Conservation (phyloP, 2,888 invertebrate species). For the Steinernema hermaphroditum region DNA sequence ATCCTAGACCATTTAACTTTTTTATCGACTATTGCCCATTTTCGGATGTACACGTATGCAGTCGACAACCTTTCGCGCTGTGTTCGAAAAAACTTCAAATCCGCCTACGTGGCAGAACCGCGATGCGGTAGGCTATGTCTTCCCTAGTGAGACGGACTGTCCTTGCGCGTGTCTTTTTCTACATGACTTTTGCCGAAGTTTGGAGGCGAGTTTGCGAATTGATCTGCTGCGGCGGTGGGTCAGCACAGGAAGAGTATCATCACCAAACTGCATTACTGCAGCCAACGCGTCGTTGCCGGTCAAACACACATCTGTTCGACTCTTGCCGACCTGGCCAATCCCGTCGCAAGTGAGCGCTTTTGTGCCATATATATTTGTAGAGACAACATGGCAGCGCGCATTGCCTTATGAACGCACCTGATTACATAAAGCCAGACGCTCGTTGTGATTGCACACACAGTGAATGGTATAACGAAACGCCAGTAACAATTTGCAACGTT, state of each 20-base stretch:
- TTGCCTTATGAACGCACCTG: not conserved
- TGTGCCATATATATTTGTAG: slow-evolving; percentile 21
- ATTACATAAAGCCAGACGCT: slow-evolving; percentile 10
- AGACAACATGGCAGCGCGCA: not conserved
- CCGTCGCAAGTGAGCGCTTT: not conserved
- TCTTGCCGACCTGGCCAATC: not conserved
- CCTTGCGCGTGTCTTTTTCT: slow-evolving; percentile 20
- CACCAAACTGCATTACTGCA: slow-evolving; percentile 27
- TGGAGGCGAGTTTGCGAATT: slow-evolving; percentile 28
- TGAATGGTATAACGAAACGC: too few relatives aligned
- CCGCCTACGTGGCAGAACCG: slow-evolving; percentile 20
- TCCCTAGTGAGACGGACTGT: not conserved
- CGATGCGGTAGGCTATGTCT: not conserved
- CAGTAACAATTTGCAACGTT: too few relatives aligned
- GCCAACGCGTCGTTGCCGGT: not conserved
- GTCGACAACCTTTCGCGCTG: not conserved
- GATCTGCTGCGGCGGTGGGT: slow-evolving; percentile 17
- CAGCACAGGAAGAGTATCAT: slow-evolving; percentile 8
- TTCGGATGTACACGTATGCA: not conserved
- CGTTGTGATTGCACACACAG: not conserved
- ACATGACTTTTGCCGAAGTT: not conserved
- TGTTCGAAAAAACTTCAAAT: not conserved
- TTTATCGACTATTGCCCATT: not conserved
- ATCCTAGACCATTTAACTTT: not conserved
- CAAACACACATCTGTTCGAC: slow-evolving; percentile 23